Conservation (phyloP, 2,888 invertebrate genomes). For the Chloromyia formosa region DNA sequence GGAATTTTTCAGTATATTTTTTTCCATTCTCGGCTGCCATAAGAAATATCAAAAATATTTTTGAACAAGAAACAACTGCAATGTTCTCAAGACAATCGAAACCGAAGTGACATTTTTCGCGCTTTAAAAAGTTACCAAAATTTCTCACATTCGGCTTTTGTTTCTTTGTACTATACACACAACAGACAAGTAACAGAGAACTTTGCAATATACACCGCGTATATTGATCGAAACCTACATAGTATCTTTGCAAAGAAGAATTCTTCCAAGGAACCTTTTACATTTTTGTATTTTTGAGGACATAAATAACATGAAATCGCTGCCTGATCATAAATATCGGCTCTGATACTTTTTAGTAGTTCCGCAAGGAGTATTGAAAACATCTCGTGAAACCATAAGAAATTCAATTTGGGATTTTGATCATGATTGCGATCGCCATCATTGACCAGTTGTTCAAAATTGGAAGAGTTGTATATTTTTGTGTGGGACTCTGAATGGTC, state of each 20-base stretch:
- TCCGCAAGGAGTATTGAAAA: conserved; percentile 37
- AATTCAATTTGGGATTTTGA: conserved; percentile 37
- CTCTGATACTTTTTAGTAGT: conserved; percentile 30
- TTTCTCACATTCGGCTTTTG: conserved; percentile 42
- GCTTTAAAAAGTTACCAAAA: conserved; percentile 50
- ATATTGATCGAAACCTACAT: conserved; percentile 1
- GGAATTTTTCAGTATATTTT: conserved; percentile 28
- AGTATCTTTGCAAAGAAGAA: conserved; percentile 20
- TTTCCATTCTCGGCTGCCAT: conserved; percentile 6
- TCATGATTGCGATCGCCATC: conserved; percentile 38
- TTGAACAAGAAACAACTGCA: conserved; percentile 34
- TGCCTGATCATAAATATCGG: conserved; percentile 50
- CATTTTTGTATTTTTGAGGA: conserved; percentile 50
- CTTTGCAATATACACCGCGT: conserved; percentile 5
- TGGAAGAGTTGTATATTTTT: conserved; percentile 35
- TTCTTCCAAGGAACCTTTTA: conserved; percentile 42
- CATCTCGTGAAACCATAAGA: conserved; percentile 25
- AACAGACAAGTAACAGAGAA: conserved; percentile 21
- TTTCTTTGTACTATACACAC: conserved; percentile 6
- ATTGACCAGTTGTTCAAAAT: conserved; percentile 47
- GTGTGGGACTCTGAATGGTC: neutral
- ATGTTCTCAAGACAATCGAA: conserved; percentile 46
- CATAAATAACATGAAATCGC: conserved; percentile 50
- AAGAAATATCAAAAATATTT: conserved; percentile 43
- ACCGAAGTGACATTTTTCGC: conserved; percentile 51